These are phyloP conservation scores for Myrmecobius fasciatus DNA, from an alignment of 2,113 vertebrate genomes.

Conservation along the genomic window DNA sequence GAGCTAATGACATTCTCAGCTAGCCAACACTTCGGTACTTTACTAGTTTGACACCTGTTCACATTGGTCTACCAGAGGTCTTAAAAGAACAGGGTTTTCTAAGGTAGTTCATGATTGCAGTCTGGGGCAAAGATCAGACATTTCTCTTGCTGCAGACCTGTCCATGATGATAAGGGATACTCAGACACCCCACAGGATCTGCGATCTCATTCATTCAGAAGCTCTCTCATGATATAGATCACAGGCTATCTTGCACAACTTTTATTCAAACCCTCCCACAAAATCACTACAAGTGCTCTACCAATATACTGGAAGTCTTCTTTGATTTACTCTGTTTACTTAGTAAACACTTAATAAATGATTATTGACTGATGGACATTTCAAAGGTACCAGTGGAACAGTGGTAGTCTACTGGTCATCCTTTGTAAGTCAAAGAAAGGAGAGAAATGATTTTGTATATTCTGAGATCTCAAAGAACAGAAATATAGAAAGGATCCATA, in stretches of 20 bases:
- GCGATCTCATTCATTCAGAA: not conserved
- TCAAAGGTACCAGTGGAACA: not conserved
- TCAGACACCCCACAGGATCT: not conserved
- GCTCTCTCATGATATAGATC: not conserved
- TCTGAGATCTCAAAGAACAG: conserved; percentile 37
- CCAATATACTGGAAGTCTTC: not conserved
- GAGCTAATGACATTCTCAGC: conserved; percentile 31
- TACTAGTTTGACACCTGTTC: conserved; percentile 54
- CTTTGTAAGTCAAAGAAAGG: conserved; percentile 8
- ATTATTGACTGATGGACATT: not conserved
- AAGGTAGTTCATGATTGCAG: conserved; percentile 15
- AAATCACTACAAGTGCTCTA: not conserved
- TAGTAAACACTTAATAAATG: not conserved
- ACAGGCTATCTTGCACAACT: not conserved
- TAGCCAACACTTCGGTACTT: conserved; percentile 55
- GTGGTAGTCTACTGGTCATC: not conserved
- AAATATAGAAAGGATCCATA: conserved; percentile 45
- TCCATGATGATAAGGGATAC: not conserved
- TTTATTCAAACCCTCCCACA: not conserved
- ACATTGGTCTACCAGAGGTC: conserved; percentile 40
- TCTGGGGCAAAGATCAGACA: not conserved
- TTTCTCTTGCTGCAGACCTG: conserved; percentile 40
- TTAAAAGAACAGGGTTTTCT: conserved; percentile 39
- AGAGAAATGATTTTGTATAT: not conserved
- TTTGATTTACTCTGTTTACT: not conserved